Evolutionary conservation across 2,888 invertebrate genomes (phyloP).

Genomic region (Formica aserva): DNA sequence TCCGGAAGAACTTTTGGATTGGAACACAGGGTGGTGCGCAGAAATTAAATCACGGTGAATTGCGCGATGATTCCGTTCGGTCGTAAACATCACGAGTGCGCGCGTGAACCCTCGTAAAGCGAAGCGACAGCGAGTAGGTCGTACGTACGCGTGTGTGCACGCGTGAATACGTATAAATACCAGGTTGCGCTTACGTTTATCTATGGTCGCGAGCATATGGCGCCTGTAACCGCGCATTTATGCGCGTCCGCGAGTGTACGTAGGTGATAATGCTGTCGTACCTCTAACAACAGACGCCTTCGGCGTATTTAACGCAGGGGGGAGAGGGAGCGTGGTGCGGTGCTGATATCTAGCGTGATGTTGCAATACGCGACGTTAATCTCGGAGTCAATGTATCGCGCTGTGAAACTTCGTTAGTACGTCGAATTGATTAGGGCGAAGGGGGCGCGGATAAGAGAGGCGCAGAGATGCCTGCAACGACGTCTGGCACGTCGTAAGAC

Average conservation of each 20-base stretch:
- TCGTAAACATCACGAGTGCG: constrained; percentile 69
- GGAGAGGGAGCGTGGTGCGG: neutral
- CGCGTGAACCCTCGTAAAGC: constrained; percentile 61
- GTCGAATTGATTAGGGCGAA: constrained; percentile 63
- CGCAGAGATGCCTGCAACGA: constrained; percentile 16
- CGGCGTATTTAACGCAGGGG: constrained; percentile 48
- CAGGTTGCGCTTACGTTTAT: constrained; percentile 49
- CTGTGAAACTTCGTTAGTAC: constrained; percentile 63
- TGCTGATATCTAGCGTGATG: constrained; percentile 25
- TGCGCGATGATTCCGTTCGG: constrained; percentile 64
- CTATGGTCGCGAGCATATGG: constrained; percentile 40
- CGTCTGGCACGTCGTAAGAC: constrained; percentile 9
- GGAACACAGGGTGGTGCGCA: constrained; percentile 57
- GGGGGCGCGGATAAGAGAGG: constrained; percentile 25
- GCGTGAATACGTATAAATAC: constrained; percentile 7
- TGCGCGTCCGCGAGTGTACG: constrained; percentile 40
- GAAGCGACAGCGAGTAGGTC: constrained; percentile 48
- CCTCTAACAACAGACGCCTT: constrained; percentile 48
- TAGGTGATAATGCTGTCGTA: constrained; percentile 66
- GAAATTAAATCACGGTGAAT: constrained; percentile 69
- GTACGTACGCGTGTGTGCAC: neutral
- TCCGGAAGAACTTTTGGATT: constrained; percentile 66
- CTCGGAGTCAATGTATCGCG: constrained; percentile 55
- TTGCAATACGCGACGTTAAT: constrained; percentile 57
- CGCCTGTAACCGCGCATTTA: constrained; percentile 51